Percentiles rank a stretch among this genome's conserved stretches.
Evolutionary conservation across 2,113 vertebrate species (phyloP).

Genomic region (Nyctereutes procyonoides): DNA sequence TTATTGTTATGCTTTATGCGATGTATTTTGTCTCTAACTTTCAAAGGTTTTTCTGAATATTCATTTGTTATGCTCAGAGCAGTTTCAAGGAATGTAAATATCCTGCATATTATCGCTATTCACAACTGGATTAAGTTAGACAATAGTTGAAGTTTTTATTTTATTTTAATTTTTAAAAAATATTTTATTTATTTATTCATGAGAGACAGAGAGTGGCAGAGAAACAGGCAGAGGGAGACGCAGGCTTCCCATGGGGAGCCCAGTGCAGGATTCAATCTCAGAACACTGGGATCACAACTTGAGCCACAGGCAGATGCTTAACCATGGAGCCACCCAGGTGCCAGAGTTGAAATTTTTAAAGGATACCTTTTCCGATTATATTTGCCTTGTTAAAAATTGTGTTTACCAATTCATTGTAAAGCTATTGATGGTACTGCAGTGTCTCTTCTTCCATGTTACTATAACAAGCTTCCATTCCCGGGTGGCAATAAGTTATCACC

Average conservation of each 20-base stretch:
- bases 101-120: constrained; percentile 21
- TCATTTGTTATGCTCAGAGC: background rate
- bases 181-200: no score
- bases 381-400: constrained; percentile 35
- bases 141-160: background rate
- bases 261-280: no score
- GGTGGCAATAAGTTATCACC: background rate
- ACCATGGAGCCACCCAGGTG: no score
- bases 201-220: no score
- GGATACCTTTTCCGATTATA: constrained; percentile 39
- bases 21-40: constrained; percentile 52
- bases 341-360: constrained; percentile 38
- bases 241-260: no score
- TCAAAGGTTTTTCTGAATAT: constrained; percentile 41
- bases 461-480: background rate
- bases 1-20: background rate
- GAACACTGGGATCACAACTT: no score
- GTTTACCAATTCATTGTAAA: background rate
- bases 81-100: background rate
- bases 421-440: background rate
- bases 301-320: no score
- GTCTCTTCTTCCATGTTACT: background rate
- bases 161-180: no score
- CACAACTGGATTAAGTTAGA: constrained; percentile 28
- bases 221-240: no score